These are phyloP conservation scores for Ruditapes philippinarum DNA, from an alignment of 1,140 invertebrate species.

Conservation along the genomic window DNA sequence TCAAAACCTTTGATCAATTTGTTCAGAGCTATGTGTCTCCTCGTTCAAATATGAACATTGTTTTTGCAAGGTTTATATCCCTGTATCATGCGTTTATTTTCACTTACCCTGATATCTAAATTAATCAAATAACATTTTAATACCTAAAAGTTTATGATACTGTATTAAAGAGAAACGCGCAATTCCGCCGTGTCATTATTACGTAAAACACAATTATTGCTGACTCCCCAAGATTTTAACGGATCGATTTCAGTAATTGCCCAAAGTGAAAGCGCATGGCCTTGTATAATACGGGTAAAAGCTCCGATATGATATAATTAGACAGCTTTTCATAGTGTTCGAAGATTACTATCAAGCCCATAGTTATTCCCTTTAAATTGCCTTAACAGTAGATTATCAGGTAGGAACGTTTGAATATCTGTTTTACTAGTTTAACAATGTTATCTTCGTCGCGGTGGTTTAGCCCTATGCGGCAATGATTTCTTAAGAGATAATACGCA, in stretches of 20 bases:
- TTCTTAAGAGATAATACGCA: too few relatives aligned
- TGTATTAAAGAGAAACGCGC: slow-evolving; percentile 2
- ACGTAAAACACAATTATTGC: not conserved
- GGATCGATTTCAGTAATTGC: slow-evolving; percentile 12
- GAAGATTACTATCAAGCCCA: not conserved
- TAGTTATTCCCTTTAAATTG: slow-evolving; percentile 2
- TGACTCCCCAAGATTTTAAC: slow-evolving; percentile 1
- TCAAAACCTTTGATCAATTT: too few relatives aligned
- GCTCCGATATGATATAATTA: slow-evolving; percentile 22
- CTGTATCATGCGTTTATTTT: not conserved
- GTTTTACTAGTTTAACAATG: slow-evolving; percentile 12
- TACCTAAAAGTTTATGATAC: not conserved
- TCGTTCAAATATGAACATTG: too few relatives aligned
- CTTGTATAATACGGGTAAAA: not conserved
- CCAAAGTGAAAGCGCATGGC: slow-evolving; percentile 1
- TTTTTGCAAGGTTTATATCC: slow-evolving; percentile 10
- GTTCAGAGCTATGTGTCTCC: too few relatives aligned
- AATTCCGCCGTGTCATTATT: slow-evolving; percentile 22
- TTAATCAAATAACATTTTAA: not conserved
- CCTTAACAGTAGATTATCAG: not conserved
- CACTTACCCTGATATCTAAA: not conserved
- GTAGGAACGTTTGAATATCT: not conserved
- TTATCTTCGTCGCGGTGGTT: slow-evolving; percentile 1
- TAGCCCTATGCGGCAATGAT: not conserved
- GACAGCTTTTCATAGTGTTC: not conserved